Evolutionary conservation across 1,140 invertebrate species (phyloP), one percentile per base, ranked within the genome.

Genomic region (Drosophila ficusphila): DNA sequence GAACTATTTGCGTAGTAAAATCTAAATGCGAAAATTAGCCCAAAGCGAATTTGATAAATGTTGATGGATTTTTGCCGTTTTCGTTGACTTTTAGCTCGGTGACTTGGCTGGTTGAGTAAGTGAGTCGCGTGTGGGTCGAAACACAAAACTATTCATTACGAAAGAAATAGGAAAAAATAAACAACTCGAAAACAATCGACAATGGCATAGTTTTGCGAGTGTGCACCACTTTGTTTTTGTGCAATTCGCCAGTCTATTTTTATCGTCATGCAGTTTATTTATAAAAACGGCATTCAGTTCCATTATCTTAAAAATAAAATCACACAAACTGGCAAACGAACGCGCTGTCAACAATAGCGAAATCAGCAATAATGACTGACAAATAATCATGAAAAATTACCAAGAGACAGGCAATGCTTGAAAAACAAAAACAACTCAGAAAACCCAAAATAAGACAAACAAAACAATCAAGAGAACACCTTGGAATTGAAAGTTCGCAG

Each of bases 191-290:
- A 64, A 65, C 16, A 65, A 39, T 54, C 52, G 52, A 69, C 68
- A 77, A 58, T 83, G 65, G 58, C 69, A 83, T 67, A 73, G 73
- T 76, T 81, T 56, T 60, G 42, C 34, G 44, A 57, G 53, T 68
- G 39, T 68, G 64, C 19, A 38, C 39, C 54, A 47, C 25, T 47
- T 49, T 57, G 19, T 76, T 65, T 78, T 77, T 73, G 47, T 46
- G 62, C 67, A 79, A 58, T 56, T 52, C 39, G 36, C 36, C 71
- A 65, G 67, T 78, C 79, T 83, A 83, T 83, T 83, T 83, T 83
- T 83, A 83, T 70, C 79, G 72, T 34, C 71, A 78, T 83, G 79
- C 79, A 83, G 75, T 83, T 83, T 83, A 83, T 83, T 83, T 78
- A 83, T 83, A 83, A 83, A 85, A 71, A 58, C 56, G 71, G 78